Evolutionary conservation across 2,888 invertebrate species (phyloP).

Genomic region (Lasioglossum vierecki): DNA sequence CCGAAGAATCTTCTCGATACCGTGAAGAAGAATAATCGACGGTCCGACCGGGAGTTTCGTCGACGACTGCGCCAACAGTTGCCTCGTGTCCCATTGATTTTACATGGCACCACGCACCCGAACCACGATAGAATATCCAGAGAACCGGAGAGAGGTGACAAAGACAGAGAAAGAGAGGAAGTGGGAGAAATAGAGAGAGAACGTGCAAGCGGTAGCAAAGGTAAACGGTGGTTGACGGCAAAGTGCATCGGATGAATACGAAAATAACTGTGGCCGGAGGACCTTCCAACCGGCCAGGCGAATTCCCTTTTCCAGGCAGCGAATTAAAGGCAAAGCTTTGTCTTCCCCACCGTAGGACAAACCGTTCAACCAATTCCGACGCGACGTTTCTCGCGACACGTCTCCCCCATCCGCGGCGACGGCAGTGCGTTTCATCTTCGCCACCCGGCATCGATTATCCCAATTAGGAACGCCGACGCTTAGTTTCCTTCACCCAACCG

Average conservation of each 20-base stretch:
- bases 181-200: too few species aligned
- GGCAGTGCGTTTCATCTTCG: constrained; percentile 13
- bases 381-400: constrained; percentile 7
- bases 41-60: neutral
- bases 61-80: neutral
- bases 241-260: constrained; percentile 48
- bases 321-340: constrained; percentile 38
- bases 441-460: constrained; percentile 7
- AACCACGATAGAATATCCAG: neutral
- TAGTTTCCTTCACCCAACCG: neutral
- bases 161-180: constrained; percentile 22
- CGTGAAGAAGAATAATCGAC: neutral
- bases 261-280: constrained; percentile 23
- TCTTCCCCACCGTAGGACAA: neutral
- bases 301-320: constrained; percentile 32
- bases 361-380: constrained; percentile 28
- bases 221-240: constrained; percentile 11
- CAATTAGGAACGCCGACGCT: constrained; percentile 5
- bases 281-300: neutral
- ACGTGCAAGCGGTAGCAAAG: constrained; percentile 7
- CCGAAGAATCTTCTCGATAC: neutral
- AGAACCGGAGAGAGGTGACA: neutral
- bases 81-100: constrained; percentile 16
- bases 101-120: neutral
- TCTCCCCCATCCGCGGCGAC: neutral